phyloP scores from a whole-genome alignment of 37 sponge, comb jelly and placozoan species.

The Geodia barretti region DNA sequence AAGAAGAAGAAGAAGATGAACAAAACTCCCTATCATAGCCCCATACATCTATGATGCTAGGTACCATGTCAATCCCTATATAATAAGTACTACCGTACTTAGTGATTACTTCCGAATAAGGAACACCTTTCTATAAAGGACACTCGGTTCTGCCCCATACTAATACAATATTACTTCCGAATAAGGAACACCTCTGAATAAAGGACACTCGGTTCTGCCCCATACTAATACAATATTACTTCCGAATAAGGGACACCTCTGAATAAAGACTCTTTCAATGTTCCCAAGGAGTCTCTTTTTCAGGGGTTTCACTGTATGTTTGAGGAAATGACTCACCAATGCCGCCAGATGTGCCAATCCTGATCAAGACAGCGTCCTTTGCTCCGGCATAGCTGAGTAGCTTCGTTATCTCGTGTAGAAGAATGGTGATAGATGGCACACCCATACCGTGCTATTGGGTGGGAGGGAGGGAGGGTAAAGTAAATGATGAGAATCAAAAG shows the following conservation, averaged over 20 bases:
- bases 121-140: no score
- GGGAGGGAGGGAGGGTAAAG: neutral
- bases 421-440: constrained; percentile 90
- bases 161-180: no score
- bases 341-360: constrained; percentile 96
- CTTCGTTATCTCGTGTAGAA: constrained; percentile 94
- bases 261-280: neutral
- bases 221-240: neutral
- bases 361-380: constrained; percentile 65
- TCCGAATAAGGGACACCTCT: neutral
- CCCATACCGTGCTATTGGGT: constrained; percentile 94
- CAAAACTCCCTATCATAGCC: no score
- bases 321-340: constrained; percentile 92
- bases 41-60: no score
- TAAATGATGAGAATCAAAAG: neutral
- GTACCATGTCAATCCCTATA: no score
- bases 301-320: neutral
- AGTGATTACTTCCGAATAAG: no score
- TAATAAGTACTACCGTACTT: no score
- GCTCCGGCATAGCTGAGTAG: constrained; percentile 85
- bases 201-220: no score
- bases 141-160: no score
- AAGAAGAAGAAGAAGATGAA: no score
- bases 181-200: no score
- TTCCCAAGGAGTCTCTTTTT: no score